phyloP scores from a whole-genome alignment of 64 coral and sea anemone genomes.

The Astreopora myriophthalma region DNA sequence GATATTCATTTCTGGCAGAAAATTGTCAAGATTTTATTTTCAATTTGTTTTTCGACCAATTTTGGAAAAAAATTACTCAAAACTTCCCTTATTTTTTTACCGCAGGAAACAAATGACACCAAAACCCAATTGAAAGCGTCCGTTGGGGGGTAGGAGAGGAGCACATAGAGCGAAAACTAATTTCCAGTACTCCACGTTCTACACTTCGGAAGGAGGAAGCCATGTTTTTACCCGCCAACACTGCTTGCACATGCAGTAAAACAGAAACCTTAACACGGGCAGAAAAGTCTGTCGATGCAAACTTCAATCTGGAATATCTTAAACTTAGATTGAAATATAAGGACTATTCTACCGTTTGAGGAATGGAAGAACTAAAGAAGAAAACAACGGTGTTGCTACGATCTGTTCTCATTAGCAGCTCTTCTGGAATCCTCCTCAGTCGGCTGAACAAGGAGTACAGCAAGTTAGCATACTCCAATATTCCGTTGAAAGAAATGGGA shows the following conservation, averaged over 20 bases:
- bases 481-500: constrained; percentile 78
- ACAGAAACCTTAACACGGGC: neutral
- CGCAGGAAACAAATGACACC: too few relatives aligned
- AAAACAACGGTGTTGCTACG: constrained; percentile 89
- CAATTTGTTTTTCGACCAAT: too few relatives aligned
- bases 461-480: constrained; percentile 59
- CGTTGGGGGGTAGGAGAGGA: too few relatives aligned
- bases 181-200: constrained; percentile 10
- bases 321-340: neutral
- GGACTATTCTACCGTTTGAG: neutral
- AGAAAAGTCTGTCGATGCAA: neutral
- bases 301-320: neutral
- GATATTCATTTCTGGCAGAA: too few relatives aligned
- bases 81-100: too few relatives aligned
- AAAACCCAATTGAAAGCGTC: too few relatives aligned
- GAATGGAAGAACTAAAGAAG: constrained; percentile 86
- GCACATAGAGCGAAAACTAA: neutral
- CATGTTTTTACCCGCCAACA: neutral
- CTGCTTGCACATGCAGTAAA: neutral
- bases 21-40: too few relatives aligned
- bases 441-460: constrained; percentile 72
- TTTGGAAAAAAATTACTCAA: too few relatives aligned
- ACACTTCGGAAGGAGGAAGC: neutral
- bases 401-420: constrained; percentile 91
- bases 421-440: constrained; percentile 72